phyloP scores from a whole-genome alignment of 1,140 invertebrate species.

The Phortica variegata region DNA sequence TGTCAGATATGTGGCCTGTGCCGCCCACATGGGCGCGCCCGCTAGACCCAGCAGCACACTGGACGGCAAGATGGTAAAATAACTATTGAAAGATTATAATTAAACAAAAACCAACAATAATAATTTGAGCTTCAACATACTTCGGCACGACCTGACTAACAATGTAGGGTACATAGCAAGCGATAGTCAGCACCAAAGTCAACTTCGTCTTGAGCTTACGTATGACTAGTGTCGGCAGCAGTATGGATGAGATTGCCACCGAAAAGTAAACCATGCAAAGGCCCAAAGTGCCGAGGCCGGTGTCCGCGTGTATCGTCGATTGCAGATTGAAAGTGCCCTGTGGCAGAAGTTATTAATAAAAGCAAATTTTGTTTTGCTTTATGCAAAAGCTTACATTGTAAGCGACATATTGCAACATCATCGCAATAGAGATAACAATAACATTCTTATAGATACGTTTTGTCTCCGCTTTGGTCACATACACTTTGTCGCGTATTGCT shows the following conservation, averaged over 20 bases:
- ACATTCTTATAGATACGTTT: slow-evolving; percentile 16
- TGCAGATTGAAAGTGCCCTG: slow-evolving; percentile 82
- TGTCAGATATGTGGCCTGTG: slow-evolving; percentile 15
- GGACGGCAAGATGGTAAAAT: slow-evolving; percentile 7
- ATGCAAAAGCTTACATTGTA: slow-evolving; percentile 8
- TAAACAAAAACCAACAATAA: background rate
- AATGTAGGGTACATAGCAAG: slow-evolving; percentile 88
- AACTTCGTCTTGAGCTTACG: slow-evolving; percentile 86
- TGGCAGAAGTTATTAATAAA: background rate
- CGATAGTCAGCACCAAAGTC: slow-evolving; percentile 83
- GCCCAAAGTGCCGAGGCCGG: slow-evolving; percentile 76
- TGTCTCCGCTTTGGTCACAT: background rate
- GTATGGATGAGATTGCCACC: slow-evolving; percentile 82
- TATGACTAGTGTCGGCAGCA: slow-evolving; percentile 84
- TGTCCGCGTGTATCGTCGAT: slow-evolving; percentile 76
- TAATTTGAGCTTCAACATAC: background rate
- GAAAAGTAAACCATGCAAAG: slow-evolving; percentile 80
- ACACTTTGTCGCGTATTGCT: slow-evolving; percentile 4
- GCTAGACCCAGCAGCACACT: slow-evolving; percentile 6
- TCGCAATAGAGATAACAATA: slow-evolving; percentile 5
- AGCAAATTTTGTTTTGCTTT: background rate
- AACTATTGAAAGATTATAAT: background rate
- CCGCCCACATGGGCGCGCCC: slow-evolving; percentile 16
- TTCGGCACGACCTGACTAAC: slow-evolving; percentile 72
- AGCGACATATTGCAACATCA: slow-evolving; percentile 15